A percentile compares a stretch with the other conserved stretches of the same genome.
These are phyloP conservation scores for Allacma fusca DNA, from an alignment of 2,888 invertebrate genomes.

Conservation along the genomic window DNA sequence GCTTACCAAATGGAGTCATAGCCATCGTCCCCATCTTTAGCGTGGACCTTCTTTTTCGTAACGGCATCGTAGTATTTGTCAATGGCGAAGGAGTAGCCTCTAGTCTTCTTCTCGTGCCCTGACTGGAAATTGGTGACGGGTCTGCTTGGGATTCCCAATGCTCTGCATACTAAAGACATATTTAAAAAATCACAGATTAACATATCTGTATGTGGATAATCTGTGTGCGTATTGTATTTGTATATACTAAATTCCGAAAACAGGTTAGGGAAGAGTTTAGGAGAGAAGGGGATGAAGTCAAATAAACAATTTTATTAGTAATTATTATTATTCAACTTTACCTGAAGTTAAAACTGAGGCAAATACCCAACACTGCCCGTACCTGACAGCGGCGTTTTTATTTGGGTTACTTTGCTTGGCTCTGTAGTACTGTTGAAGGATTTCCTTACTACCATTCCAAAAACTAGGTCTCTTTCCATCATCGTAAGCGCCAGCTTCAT, in stretches of 20 bases:
- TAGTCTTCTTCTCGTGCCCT: slow-evolving; percentile 88
- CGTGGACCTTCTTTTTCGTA: slow-evolving; percentile 76
- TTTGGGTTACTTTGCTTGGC: slow-evolving; percentile 72
- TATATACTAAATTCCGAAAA: too few relatives aligned
- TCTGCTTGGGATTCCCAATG: slow-evolving; percentile 86
- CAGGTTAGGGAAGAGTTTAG: too few relatives aligned
- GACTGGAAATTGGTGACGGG: slow-evolving; percentile 88
- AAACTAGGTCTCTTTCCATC: slow-evolving; percentile 87
- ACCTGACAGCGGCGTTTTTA: slow-evolving; percentile 74
- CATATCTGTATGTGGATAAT: too few relatives aligned
- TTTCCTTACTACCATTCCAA: slow-evolving; percentile 88
- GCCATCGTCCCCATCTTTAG: too few relatives aligned
- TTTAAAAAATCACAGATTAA: neutral
- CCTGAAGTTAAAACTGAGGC: slow-evolving; percentile 87
- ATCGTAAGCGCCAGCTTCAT: slow-evolving; percentile 73
- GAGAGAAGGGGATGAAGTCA: too few relatives aligned
- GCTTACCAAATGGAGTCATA: slow-evolving; percentile 68
- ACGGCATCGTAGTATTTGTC: slow-evolving; percentile 86
- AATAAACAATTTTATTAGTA: too few relatives aligned
- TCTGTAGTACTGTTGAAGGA: slow-evolving; percentile 83
- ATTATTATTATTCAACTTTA: too few relatives aligned
- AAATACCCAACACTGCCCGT: slow-evolving; percentile 96
- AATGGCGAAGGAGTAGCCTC: slow-evolving; percentile 79
- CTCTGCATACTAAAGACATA: slow-evolving; percentile 79
- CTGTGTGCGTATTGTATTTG: too few relatives aligned